phyloP scores from a whole-genome alignment of 2,888 invertebrate species.

The Drosophila testacea region DNA sequence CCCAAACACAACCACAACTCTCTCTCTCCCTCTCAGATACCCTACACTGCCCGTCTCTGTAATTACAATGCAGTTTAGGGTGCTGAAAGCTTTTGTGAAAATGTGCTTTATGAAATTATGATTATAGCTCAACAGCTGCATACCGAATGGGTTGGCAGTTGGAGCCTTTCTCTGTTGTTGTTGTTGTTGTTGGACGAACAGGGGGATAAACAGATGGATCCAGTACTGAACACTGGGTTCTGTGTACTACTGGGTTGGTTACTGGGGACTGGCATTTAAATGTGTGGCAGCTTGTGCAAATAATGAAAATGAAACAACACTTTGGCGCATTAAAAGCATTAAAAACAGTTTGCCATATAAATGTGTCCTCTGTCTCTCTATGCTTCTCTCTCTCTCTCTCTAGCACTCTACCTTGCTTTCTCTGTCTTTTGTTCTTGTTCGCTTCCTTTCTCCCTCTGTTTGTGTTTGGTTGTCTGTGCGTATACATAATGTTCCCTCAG shows the following conservation, averaged over 20 bases:
- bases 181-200: not conserved
- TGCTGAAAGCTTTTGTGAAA: constrained; percentile 83
- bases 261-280: constrained; percentile 67
- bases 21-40: not conserved
- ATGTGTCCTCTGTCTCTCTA: constrained; percentile 44
- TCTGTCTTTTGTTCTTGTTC: not conserved
- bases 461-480: constrained; percentile 47
- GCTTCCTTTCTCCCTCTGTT: not conserved
- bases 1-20: not conserved
- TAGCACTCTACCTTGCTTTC: not conserved
- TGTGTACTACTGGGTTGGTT: constrained; percentile 1
- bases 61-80: constrained; percentile 82
- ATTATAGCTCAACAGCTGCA: constrained; percentile 81
- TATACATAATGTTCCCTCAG: constrained; percentile 67
- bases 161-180: not conserved
- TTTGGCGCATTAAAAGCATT: constrained; percentile 81
- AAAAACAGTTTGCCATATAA: constrained; percentile 79
- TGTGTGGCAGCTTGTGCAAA: constrained; percentile 79
- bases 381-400: not conserved
- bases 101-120: constrained; percentile 83
- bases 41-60: constrained; percentile 47
- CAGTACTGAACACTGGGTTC: constrained; percentile 6
- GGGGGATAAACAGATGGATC: not conserved
- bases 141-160: constrained; percentile 46
- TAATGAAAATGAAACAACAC: constrained; percentile 82